Evolutionary conservation across 2,113 vertebrate species (phyloP), one percentile per base, ranked within the genome.

Genomic region (Myxocyprinus asiaticus): DNA sequence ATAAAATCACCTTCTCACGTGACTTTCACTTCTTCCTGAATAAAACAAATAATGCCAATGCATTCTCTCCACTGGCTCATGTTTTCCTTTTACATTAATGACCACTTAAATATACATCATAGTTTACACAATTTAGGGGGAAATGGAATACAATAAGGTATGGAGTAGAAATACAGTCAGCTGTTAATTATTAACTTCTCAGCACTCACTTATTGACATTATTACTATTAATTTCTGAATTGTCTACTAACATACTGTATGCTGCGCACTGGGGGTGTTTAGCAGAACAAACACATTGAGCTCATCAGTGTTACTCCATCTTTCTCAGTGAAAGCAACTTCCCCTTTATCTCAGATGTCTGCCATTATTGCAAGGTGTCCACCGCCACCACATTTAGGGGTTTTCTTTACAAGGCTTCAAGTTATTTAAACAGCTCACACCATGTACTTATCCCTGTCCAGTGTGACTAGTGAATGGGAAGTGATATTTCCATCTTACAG

Each of bases 351-450:
- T 62, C 9, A 74, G 44, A 61, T 55, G 48, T 73, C n/a, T 64
- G 63, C 78, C 78, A 63, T 15, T 43, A 80, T 64, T 67, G 58
- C 69, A 59, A 74, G 47, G n/a, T 17, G n/a, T 11, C 33, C 9
- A 15, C 1, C n/a, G 10, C 51, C 22, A 1, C 22, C 22, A 55
- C 17, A 44, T 4, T 12, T 9, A 3, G 71, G 69, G 61, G 6
- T 4, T 76, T 76, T 65, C 48, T 65, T 44, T 14, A 4, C 12
- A 55, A 65, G 4, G 17, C 11, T 14, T 56, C 3, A 62, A 43
- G n/a, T 17, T 51, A 6, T 43, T 11, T 55, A 2, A 12, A 45
- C 55, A 47, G 5, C 33, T 47, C 44, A n/a, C 48, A 44, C 9
- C 5, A 55, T 53, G 55, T 7, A 10, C 53, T 51, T 45, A 65